Conservation (phyloP, 2,113 vertebrate genomes). For the Myotis yumanensis region DNA sequence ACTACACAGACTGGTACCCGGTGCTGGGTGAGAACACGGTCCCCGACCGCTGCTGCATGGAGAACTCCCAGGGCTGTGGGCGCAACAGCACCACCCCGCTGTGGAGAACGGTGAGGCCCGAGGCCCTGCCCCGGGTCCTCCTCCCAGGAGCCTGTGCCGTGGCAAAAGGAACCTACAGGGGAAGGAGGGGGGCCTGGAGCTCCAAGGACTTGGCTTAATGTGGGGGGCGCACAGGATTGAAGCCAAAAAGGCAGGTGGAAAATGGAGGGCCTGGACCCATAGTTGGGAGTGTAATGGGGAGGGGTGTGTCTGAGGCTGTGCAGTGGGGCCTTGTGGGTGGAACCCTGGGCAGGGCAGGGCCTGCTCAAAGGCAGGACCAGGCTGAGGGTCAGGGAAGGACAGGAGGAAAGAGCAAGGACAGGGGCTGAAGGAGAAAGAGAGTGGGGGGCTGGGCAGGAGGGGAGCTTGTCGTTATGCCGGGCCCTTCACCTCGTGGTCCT, state of each 20-base stretch:
- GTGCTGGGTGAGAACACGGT: constrained; percentile 93
- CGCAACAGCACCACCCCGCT: constrained; percentile 90
- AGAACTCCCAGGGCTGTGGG: constrained; percentile 97
- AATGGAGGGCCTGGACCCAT: background rate
- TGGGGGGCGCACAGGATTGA: background rate
- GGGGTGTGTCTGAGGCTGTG: background rate
- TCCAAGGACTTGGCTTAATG: background rate
- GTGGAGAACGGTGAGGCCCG: constrained; percentile 90
- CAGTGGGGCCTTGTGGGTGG: background rate
- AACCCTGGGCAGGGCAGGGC: background rate
- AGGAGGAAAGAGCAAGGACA: background rate
- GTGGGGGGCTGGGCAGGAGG: background rate
- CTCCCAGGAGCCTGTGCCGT: background rate
- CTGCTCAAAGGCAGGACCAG: background rate
- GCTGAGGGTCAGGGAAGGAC: background rate
- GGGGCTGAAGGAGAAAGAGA: too few species aligned
- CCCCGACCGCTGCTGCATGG: constrained; percentile 96
- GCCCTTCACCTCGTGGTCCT: background rate
- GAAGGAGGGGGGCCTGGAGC: background rate
- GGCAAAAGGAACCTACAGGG: background rate
- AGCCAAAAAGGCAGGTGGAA: background rate
- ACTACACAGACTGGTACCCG: constrained; percentile 94
- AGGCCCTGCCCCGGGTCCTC: background rate
- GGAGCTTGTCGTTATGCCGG: rapidly evolving
- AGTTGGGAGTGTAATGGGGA: background rate